Evolutionary conservation across 2,113 vertebrate species (phyloP), one percentile per base, ranked within the genome.

Genomic region (Lonchura striata): DNA sequence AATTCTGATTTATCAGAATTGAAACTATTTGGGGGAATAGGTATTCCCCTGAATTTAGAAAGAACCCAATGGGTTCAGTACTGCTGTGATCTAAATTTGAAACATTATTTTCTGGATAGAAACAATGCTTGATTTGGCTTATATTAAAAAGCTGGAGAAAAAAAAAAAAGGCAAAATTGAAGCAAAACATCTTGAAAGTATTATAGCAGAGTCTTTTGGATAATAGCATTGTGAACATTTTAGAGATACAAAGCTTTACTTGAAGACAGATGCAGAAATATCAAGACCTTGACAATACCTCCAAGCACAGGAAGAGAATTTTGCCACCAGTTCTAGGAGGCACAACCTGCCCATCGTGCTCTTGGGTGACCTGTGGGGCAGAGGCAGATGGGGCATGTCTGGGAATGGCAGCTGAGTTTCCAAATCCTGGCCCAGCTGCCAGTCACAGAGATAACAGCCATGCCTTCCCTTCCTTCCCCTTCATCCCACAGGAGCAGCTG

Each of bases 181-280:
- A 93, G 64, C 16, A 70, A 88, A 86, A 83, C 95, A 97, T 96
- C 95, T 96, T 96, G 95, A 96, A 96, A 77, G 60, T 70, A 77
- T 97, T 96, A 94, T 28, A 92, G 86, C 64, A 44, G 82, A 61
- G 82, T 70, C 56, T 88, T 88, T 93, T 81, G 92, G 88, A 81
- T 95, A 93, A 95, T 54, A 71, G 68, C 30, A 60, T 90, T 74
- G 82, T 77, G 94, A 77, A 82, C 2, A 6, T 72, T 92, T 90
- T 30, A 70, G 71, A 86, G 88, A 92, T 69, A 88, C 47, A 86
- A 63, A 83, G 64, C 53, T 94, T 83, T 92, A 77, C 92, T 92
- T 77, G 76, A 81, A 95, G 92, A 39, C 95, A 94, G 82, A 92
- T 86, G 86, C 56, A 92, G 86, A 42, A 93, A 64, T 70, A 88